Base-by-base conservation (phyloP, 2,888 invertebrate genomes). In the Dysmachus trigonus region DNA sequence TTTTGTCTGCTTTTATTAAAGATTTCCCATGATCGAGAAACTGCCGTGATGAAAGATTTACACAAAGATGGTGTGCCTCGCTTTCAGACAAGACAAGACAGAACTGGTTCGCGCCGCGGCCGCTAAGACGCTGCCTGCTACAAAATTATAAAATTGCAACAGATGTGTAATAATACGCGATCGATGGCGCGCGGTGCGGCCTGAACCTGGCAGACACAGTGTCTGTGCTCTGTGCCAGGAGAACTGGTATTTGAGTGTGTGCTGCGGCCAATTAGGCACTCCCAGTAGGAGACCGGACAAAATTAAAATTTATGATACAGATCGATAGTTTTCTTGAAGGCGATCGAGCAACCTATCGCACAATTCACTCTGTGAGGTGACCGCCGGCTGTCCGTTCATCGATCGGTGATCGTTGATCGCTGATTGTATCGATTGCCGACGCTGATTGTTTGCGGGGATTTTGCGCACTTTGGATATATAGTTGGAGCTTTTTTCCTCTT, bases 21-120 rank as follows among this genome's bases (percentile, higher is more conserved):
- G 47, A 79, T 79, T 79, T 79, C 79, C 79, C 10, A 79, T 79
- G 79, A 79, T 79, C 79, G 79, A 79, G 51, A 79, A 79, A 27
- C 27, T 30, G 38, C 47, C 30, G 51, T 31, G 79, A 51, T 79
- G 79, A 79, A 51, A 79, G 79, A 79, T 79, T 79, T 79, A 79
- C 79, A 51, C 47, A 79, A 79, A 79, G 51, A 79, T 79, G 79
- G 79, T 35, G 35, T 33, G 38, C 41, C 76, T 76, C 41, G 38
- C 41, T 76, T 76, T 76, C 76, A 76, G 38, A 38, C 76, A 76
- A 22, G 38, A 76, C 76, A 38, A 76, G 38, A 38, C 76, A 76
- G 41, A 76, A 76, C 76, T 76, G 76, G 76, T 51, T 79, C 51
- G 47, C 38, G 38, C 38, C 0, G 3, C 13, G 38, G 10, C 38